Base-by-base conservation (phyloP, 2,113 vertebrate species). In the Macquaria ambigua region DNA sequence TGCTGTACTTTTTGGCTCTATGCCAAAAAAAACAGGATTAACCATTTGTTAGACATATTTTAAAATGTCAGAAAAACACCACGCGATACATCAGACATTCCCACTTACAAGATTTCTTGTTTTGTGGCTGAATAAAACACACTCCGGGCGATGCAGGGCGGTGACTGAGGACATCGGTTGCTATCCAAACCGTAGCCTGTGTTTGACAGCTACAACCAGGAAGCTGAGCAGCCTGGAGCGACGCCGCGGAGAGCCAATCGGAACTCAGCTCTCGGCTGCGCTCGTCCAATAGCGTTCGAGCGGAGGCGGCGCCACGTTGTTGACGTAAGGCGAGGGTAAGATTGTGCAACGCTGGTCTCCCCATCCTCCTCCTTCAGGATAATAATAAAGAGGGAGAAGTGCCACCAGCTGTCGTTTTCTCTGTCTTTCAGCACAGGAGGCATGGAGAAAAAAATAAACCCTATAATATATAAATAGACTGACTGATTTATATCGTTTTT, bases 151-250 rank as follows among this genome's bases (percentile, higher is more conserved):
- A 83, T 72, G 82, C 68, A 63, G 64, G 79, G 73, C 46, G 67
- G 79, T n/a, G 68, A 39, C 81, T 31, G 8, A 21, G 50, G 55
- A 59, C 84, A 83, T 88, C 89, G 56, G 87, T 16, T 46, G 81
- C 12, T 69, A 14, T 69, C 68, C 41, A 25, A 28, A 46, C 53
- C 16, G 31, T 3, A 10, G 58, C 20, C 14, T 31, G 58, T n/a
- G 73, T 78, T 84, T 92, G 85, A 92, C 86, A 80, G 84, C 8
- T 14, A 74, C 77, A 84, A 92, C 81, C 92, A 91, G 94, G 91
- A 94, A 93, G 81, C 48, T 1, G 37, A 14, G 62, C 16, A 0
- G 15, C 4, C 5, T 3, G 3, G 92, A 93, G 72, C 28, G 93
- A 83, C 92, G 59, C 10, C 3, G 0, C 1, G 1, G 0, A 1